Base-by-base conservation (phyloP, 2,888 invertebrate genomes). In the Sylvicola fuscatus region DNA sequence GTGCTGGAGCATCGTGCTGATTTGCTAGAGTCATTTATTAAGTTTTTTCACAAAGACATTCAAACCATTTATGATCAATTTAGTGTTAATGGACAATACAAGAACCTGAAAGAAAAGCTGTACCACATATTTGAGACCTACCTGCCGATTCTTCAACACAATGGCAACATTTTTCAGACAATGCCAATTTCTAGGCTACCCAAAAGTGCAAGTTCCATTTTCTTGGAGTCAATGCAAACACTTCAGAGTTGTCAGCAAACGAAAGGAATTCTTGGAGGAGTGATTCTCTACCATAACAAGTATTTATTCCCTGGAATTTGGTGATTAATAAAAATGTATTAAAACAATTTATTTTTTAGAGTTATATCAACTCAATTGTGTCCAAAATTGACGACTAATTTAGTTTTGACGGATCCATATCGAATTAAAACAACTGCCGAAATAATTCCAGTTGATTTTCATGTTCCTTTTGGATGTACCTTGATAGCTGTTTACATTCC, bases 111-210 rank as follows among this genome's bases (percentile, higher is more conserved):
- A 17, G 76, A 77, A 46, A 84, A 82, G 51, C 62, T 90, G 39
- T 79, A 80, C 55, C 76, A 78, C 49, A 78, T 89, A 49, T 80
- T 89, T 56, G 84, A 86, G 59, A 80, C 81, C n/a, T 87, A 84
- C 56, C 65, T 89, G 36, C 84, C 86, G 14, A 75, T 86, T 49
- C 64, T 86, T 41, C 80, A 81, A 52, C 77, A 77, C 47, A 79
- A 80, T 33, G 80, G 82, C 34, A 82, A 82, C 54, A 71, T 81
- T 43, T 86, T 89, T 55, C 79, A 81, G 43, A 70, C 81, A 46
- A 72, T 83, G 44, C 83, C 86, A 11, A 74, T 78, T 54, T 61
- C 87, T 42, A 72, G 72, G 49, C 65, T 87, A 46, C 82, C 86
- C 11, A 84, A 87, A 84, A 84, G 81, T 54, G 83, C 80, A 26